Evolutionary conservation across 1,140 invertebrate genomes (phyloP).

Genomic region (Dendrolimus kikuchii): DNA sequence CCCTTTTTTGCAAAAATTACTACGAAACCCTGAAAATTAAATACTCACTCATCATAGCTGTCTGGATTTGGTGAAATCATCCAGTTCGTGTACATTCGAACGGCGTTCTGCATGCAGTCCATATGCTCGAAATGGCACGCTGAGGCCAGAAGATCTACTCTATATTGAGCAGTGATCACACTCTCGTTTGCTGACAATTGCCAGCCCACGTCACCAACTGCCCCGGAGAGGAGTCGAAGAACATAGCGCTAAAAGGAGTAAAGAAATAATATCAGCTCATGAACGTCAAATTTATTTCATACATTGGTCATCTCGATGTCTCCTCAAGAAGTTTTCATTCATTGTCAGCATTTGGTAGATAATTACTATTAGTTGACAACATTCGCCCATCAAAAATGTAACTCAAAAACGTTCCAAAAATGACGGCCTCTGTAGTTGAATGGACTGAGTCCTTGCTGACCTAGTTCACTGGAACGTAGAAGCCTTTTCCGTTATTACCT

Average conservation of each 20-base stretch:
- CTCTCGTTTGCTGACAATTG: constrained; percentile 75
- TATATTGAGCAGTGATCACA: constrained; percentile 77
- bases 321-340: no score
- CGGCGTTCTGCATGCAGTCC: constrained; percentile 79
- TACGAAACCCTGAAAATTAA: background rate
- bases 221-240: constrained; percentile 74
- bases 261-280: background rate
- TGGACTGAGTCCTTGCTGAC: no score
- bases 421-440: no score
- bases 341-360: no score
- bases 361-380: no score
- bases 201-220: constrained; percentile 80
- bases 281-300: background rate
- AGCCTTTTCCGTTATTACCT: no score
- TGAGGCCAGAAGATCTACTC: constrained; percentile 77
- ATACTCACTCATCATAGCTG: constrained; percentile 79
- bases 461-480: no score
- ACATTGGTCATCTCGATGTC: background rate
- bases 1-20: background rate
- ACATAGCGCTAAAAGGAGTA: constrained; percentile 75
- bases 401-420: no score
- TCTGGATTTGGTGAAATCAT: constrained; percentile 79
- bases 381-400: no score
- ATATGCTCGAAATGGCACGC: constrained; percentile 81
- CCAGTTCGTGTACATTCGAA: constrained; percentile 82